A percentile compares a stretch with the other conserved stretches of the same genome.
phyloP scores from a whole-genome alignment of 2,888 invertebrate genomes.

The Caenorhabditis wallacei region DNA sequence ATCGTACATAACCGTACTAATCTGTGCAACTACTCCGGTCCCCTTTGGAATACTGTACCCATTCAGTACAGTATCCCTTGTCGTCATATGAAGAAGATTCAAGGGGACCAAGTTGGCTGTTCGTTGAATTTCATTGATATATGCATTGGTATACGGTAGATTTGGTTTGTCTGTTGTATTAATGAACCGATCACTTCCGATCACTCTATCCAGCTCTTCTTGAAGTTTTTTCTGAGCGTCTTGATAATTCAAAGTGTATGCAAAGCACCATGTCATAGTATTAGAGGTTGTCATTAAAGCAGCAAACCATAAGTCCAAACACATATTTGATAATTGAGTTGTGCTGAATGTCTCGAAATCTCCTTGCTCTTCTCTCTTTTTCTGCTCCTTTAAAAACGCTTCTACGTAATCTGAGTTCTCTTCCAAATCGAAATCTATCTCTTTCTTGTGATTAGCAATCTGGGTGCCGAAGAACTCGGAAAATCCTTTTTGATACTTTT shows the following conservation, averaged over 20 bases:
- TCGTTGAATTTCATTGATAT: conserved; percentile 67
- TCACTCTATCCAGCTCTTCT: conserved; percentile 64
- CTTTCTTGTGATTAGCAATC: conserved; percentile 59
- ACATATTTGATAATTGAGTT: conserved; percentile 61
- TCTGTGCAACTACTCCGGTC: conserved; percentile 65
- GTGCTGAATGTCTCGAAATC: conserved; percentile 53
- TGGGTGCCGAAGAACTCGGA: conserved; percentile 65
- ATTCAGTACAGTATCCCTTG: conserved; percentile 32
- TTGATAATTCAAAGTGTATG: conserved; percentile 64
- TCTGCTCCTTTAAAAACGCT: conserved; percentile 62
- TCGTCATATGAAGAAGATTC: conserved; percentile 48
- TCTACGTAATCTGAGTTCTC: conserved; percentile 61
- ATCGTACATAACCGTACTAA: conserved; percentile 63
- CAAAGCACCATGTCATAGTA: conserved; percentile 66
- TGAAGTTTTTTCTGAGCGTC: conserved; percentile 62
- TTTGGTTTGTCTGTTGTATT: conserved; percentile 60
- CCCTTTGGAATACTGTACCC: conserved; percentile 35
- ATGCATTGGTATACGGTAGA: conserved; percentile 67
- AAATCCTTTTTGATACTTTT: conserved; percentile 67
- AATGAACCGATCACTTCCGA: conserved; percentile 57
- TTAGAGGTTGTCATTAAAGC: conserved; percentile 70
- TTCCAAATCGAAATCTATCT: conserved; percentile 58
- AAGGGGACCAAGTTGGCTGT: conserved; percentile 54
- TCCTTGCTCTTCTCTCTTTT: conserved; percentile 40
- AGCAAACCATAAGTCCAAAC: conserved; percentile 66